These are phyloP conservation scores for Drosophila subobscura DNA, from an alignment of 1,140 invertebrate species.

Conservation along the genomic window DNA sequence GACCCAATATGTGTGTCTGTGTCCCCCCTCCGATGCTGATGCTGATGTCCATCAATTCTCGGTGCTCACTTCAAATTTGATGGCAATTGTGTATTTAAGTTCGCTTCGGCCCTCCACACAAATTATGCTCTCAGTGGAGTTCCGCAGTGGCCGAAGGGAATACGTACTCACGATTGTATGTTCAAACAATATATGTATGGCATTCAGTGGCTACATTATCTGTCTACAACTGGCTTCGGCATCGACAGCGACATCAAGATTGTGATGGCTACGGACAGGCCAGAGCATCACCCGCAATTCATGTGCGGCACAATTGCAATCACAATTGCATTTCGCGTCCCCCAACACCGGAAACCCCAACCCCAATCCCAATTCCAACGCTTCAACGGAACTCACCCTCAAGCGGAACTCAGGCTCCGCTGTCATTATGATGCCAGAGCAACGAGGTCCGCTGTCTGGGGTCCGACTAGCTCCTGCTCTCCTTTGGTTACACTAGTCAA, in stretches of 20 bases:
- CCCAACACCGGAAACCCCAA: not conserved
- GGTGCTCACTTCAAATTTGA: not conserved
- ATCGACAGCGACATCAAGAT: too few species aligned
- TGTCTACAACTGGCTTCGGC: too few species aligned
- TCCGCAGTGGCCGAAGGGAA: too few species aligned
- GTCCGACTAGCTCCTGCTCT: not conserved
- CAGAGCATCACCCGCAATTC: too few species aligned
- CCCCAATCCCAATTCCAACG: conserved; percentile 4
- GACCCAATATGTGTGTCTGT: not conserved
- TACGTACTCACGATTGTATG: not conserved
- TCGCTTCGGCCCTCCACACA: not conserved
- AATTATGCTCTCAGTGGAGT: not conserved
- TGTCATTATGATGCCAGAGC: conserved; percentile 1
- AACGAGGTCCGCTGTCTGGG: not conserved
- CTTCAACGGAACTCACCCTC: not conserved
- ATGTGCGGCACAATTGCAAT: not conserved
- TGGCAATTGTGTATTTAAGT: conserved; percentile 3
- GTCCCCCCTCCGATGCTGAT: not conserved
- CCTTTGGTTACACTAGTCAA: too few species aligned
- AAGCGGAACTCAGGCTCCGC: conserved; percentile 13
- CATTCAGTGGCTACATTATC: not conserved
- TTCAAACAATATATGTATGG: too few species aligned
- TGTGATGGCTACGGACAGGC: too few species aligned
- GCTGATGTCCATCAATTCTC: conserved; percentile 1
- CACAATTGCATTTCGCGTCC: not conserved